phyloP scores from a whole-genome alignment of 2,888 invertebrate genomes.

The Crocallis elinguaria region DNA sequence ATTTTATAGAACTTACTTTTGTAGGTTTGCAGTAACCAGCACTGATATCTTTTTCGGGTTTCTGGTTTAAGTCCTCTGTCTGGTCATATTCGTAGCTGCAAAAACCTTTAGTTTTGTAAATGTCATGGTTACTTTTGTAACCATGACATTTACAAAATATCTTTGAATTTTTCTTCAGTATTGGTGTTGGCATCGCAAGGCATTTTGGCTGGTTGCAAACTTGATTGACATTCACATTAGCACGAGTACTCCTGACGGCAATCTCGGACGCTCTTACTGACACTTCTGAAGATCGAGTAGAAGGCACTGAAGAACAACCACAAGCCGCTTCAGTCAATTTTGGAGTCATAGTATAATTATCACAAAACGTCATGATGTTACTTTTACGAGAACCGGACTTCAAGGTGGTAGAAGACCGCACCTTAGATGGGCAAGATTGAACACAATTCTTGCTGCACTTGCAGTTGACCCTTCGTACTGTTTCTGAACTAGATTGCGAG shows the following conservation, averaged over 20 bases:
- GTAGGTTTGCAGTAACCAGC: constrained; percentile 26
- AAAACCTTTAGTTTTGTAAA: too few relatives aligned
- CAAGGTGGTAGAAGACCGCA: constrained; percentile 10
- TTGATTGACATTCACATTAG: constrained; percentile 24
- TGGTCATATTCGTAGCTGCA: constrained; percentile 1
- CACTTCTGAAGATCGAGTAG: constrained; percentile 34
- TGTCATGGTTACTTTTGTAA: too few relatives aligned
- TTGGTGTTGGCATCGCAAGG: constrained; percentile 14
- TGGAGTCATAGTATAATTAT: constrained; percentile 64
- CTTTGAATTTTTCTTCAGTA: constrained; percentile 25
- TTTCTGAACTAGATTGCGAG: background rate
- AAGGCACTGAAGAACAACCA: constrained; percentile 35
- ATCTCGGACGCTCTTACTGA: constrained; percentile 38
- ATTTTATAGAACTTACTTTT: constrained; percentile 30
- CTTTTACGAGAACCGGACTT: constrained; percentile 43
- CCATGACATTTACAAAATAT: background rate
- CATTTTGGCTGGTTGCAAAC: constrained; percentile 14
- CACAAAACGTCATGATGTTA: constrained; percentile 60
- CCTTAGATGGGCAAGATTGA: constrained; percentile 41
- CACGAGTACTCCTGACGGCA: constrained; percentile 34
- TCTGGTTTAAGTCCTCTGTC: constrained; percentile 10
- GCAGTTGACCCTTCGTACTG: constrained; percentile 38
- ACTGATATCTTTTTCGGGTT: constrained; percentile 40
- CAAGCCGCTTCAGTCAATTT: constrained; percentile 55
- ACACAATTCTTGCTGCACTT: constrained; percentile 50